Evolutionary conservation across 1,140 invertebrate species (phyloP), one percentile per base, ranked within the genome.

Genomic region (Aphidius gifuensis): DNA sequence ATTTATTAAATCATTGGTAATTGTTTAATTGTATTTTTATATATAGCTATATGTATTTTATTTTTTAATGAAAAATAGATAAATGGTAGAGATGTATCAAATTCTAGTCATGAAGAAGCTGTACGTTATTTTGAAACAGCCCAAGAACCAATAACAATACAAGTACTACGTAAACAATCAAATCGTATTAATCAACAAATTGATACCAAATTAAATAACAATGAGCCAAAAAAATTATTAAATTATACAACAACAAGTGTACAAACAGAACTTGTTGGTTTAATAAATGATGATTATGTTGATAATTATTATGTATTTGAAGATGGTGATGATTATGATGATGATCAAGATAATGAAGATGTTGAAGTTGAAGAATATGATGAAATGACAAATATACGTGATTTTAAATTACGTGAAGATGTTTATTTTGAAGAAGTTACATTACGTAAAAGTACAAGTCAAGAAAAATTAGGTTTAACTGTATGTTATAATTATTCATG

Each of bases 11-110:
- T 44, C 6, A 44, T 6, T 44, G 6, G 1, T 6, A 44, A 6
- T 44, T 44, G 43, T 9, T 7, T 6, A 1, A 6, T 44, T 9
- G 6, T 44, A 6, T 9, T 7, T 9, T 7, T 7, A 44, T 7
- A 44, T 7, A 44, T 44, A 6, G 43, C 6, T 6, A 44, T 7
- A 44, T 9, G 43, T 7, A 44, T 9, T 6, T 7, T 7, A 6
- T 44, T 44, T 7, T 6, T 7, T 6, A 9, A 44, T 7, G 9
- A 6, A 44, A 44, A 44, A 44, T 75, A 90, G 89, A 85, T 90
- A 62, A 90, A 90, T 80, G 88, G 89, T 59, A 84, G 83, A 68
- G 89, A 90, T 76, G 82, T 90, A 63, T 88, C 86, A 66, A 84
- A 84, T 68, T 83, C 84, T 73, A 83, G 85, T 60, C 88, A 89